Conservation (phyloP, 2,113 vertebrate species). For the Crypturellus undulatus region DNA sequence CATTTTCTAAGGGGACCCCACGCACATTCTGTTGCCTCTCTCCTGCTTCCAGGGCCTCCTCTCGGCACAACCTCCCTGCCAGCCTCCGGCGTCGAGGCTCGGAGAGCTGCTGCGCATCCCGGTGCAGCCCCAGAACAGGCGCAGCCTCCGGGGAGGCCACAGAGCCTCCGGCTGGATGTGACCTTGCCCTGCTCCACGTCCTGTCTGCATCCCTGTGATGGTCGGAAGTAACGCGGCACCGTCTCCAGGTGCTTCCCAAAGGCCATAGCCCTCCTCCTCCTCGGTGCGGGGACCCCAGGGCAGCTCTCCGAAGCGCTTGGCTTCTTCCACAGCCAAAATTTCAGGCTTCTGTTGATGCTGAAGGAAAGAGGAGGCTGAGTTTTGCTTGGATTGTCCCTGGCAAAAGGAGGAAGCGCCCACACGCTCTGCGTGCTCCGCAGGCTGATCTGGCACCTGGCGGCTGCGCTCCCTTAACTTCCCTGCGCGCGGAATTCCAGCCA, state of each 20-base stretch:
- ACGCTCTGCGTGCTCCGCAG: not conserved
- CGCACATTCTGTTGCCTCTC: not conserved
- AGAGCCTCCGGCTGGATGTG: fast-evolving
- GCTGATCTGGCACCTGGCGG: conserved; percentile 29
- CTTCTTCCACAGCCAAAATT: conserved; percentile 39
- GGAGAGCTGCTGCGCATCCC: not conserved
- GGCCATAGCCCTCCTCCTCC: conserved; percentile 9
- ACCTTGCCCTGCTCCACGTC: not conserved
- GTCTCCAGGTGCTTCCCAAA: not conserved
- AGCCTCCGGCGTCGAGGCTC: fast-evolving
- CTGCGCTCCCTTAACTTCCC: not conserved
- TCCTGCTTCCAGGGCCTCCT: not conserved
- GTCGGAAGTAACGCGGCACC: not conserved
- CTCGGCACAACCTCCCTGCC: not conserved
- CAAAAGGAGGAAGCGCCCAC: conserved; percentile 44
- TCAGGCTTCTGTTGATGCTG: conserved; percentile 29
- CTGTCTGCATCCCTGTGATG: not conserved
- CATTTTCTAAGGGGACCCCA: not conserved
- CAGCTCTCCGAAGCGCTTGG: conserved; percentile 9
- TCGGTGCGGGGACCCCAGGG: not conserved
- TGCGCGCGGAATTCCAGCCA: fast-evolving
- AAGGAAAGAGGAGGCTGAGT: conserved; percentile 47
- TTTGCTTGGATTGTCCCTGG: conserved; percentile 65
- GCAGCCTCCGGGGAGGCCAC: not conserved
- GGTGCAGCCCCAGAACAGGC: fast-evolving